Evolutionary conservation across 2,113 vertebrate species (phyloP).

Genomic region (Lasiurus cinereus): DNA sequence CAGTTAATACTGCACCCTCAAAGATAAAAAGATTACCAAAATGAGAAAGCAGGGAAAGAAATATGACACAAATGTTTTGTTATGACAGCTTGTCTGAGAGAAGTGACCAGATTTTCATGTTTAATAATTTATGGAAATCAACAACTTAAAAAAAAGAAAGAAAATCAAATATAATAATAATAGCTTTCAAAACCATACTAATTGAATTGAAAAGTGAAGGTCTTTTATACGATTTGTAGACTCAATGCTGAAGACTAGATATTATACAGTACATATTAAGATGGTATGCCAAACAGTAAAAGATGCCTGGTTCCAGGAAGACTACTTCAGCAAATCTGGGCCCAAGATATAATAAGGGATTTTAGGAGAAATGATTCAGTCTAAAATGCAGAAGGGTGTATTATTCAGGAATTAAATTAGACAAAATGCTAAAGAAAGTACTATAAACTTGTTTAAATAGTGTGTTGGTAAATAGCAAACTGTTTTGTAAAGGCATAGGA

Average conservation of each 20-base stretch:
- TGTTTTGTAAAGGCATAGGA: conserved; percentile 24
- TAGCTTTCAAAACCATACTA: conserved; percentile 76
- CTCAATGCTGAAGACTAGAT: not conserved
- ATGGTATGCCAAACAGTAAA: conserved; percentile 39
- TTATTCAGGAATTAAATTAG: conserved; percentile 70
- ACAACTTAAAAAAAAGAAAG: conserved; percentile 58
- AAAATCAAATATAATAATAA: conserved; percentile 80
- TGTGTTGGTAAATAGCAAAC: not conserved
- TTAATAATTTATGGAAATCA: conserved; percentile 78
- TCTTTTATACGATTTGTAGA: conserved; percentile 22
- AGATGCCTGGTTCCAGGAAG: conserved; percentile 66
- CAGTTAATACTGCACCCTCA: not conserved
- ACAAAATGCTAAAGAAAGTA: conserved; percentile 71
- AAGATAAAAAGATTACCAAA: conserved; percentile 62
- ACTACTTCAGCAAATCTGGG: conserved; percentile 78
- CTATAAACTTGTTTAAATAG: conserved; percentile 38
- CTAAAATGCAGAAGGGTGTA: conserved; percentile 57
- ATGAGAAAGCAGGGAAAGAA: conserved; percentile 64
- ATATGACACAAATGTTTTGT: conserved; percentile 59
- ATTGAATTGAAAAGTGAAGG: conserved; percentile 72
- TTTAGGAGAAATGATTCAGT: conserved; percentile 73
- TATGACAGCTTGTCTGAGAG: conserved; percentile 68
- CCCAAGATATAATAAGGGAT: conserved; percentile 75
- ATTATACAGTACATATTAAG: not conserved
- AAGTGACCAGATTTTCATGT: conserved; percentile 74